Evolutionary conservation across 2,113 vertebrate genomes (phyloP).

Genomic region (Thryonomys swinderianus): DNA sequence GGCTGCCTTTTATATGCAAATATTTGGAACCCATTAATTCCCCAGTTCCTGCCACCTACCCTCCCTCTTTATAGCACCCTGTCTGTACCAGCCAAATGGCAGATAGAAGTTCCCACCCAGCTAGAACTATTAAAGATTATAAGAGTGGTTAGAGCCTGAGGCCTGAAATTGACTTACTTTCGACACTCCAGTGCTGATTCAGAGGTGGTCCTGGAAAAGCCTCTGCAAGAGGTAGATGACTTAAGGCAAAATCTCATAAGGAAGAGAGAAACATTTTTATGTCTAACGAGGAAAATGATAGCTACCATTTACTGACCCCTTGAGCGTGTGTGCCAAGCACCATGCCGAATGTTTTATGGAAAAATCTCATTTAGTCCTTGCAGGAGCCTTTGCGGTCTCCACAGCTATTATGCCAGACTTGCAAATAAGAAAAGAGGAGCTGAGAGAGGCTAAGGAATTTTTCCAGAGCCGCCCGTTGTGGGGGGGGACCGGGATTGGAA

Average conservation of each 20-base stretch:
- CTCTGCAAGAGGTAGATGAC: not conserved
- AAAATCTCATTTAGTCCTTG: not conserved
- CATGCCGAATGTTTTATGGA: not conserved
- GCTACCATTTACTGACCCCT: not conserved
- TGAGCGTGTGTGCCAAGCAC: not conserved
- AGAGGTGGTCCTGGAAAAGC: not conserved
- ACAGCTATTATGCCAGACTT: not conserved
- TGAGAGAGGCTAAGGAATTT: not conserved
- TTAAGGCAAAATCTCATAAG: not conserved
- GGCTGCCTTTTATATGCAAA: conserved; percentile 73
- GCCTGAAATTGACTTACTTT: conserved; percentile 9
- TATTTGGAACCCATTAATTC: conserved; percentile 68
- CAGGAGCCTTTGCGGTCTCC: not conserved
- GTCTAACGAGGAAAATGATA: not conserved
- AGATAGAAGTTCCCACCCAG: conserved; percentile 47
- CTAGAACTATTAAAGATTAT: not conserved
- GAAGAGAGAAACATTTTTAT: conserved; percentile 9
- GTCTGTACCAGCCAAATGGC: conserved; percentile 36
- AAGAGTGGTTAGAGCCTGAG: not conserved
- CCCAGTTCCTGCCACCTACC: conserved; percentile 48
- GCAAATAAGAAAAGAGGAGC: not conserved
- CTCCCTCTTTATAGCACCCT: conserved; percentile 28
- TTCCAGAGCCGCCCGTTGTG: not conserved
- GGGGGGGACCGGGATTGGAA: not conserved
- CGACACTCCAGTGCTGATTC: not conserved